These are phyloP conservation scores for Mystacornis crossleyi DNA, from an alignment of 2,113 vertebrate genomes.

Conservation along the genomic window DNA sequence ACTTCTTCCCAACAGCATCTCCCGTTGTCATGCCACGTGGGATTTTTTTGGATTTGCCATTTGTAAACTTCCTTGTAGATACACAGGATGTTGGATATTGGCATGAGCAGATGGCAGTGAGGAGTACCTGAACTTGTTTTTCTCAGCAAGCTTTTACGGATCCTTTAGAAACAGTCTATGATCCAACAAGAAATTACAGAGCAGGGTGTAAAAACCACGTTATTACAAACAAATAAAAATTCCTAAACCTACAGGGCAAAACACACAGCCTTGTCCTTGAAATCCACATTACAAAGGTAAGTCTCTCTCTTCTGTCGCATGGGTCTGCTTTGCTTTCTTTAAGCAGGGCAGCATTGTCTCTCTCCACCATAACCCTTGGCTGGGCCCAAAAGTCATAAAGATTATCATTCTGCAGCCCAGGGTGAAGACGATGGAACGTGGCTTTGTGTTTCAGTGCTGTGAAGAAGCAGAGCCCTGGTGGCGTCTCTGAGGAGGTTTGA, in stretches of 20 bases:
- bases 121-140: background rate
- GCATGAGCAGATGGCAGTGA: background rate
- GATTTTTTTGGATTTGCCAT: background rate
- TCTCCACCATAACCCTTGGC: background rate
- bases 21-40: fast-evolving
- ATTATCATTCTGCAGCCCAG: background rate
- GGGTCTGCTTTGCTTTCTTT: background rate
- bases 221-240: background rate
- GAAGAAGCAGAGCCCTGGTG: background rate
- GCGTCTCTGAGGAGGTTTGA: background rate
- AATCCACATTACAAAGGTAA: background rate
- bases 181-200: background rate
- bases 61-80: background rate
- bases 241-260: background rate
- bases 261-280: background rate
- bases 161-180: background rate
- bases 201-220: background rate
- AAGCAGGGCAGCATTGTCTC: background rate
- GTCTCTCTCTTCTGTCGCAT: background rate
- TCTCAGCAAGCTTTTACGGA: background rate
- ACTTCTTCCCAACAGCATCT: background rate
- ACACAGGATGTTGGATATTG: background rate
- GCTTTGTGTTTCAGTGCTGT: background rate
- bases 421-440: fast-evolving
- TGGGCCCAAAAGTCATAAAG: background rate